These are phyloP conservation scores for Zophobas atratus DNA, from an alignment of 1,140 invertebrate species.

Conservation along the genomic window DNA sequence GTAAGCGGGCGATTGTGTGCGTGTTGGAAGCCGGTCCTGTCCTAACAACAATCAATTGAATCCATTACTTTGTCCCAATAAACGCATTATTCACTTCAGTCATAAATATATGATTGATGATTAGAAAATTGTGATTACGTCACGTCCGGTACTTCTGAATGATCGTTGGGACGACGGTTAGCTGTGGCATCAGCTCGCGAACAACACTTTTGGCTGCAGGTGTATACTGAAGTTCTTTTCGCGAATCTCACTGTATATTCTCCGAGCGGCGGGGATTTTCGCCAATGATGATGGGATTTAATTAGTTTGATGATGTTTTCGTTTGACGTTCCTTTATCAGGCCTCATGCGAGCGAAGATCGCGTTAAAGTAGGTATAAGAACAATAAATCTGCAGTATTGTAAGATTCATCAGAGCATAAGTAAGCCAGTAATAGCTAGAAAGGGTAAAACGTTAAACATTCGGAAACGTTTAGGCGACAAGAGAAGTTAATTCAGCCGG, in stretches of 20 bases:
- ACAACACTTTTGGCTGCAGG: too few relatives aligned
- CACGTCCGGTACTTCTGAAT: slow-evolving; percentile 60
- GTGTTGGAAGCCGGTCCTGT: slow-evolving; percentile 25
- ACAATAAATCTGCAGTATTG: slow-evolving; percentile 62
- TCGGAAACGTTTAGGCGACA: slow-evolving; percentile 61
- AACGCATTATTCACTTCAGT: slow-evolving; percentile 65
- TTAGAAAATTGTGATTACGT: slow-evolving; percentile 66
- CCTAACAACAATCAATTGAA: slow-evolving; percentile 63
- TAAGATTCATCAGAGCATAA: slow-evolving; percentile 60
- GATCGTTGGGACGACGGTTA: not conserved
- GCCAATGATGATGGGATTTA: slow-evolving; percentile 10
- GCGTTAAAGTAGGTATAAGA: slow-evolving; percentile 49
- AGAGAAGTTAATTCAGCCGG: slow-evolving; percentile 60
- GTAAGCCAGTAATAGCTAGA: slow-evolving; percentile 62
- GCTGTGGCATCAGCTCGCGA: too few relatives aligned
- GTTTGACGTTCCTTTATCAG: slow-evolving; percentile 17
- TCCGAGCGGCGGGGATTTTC: not conserved
- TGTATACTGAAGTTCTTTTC: too few relatives aligned
- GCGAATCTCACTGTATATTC: not conserved
- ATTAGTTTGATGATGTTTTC: slow-evolving; percentile 36
- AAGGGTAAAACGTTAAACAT: slow-evolving; percentile 61
- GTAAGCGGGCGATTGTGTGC: not conserved
- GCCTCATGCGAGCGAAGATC: slow-evolving; percentile 17
- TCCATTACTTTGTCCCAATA: slow-evolving; percentile 60
- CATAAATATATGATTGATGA: slow-evolving; percentile 67